phyloP scores from a whole-genome alignment of 2,113 vertebrate species.

The Myxocyprinus asiaticus region DNA sequence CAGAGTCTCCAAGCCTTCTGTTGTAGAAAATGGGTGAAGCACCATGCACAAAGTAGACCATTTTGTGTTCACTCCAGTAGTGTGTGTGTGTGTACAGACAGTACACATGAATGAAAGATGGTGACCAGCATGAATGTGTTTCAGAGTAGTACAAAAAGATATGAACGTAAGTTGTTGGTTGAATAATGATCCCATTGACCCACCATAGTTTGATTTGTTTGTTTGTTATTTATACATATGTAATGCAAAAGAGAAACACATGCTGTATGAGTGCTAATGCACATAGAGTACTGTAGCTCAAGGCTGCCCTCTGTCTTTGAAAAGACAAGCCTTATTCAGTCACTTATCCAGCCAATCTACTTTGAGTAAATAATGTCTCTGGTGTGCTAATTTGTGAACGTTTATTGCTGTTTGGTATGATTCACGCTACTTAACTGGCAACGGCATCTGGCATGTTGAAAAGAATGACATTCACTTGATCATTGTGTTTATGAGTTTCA shows the following conservation, averaged over 20 bases:
- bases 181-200: conserved; percentile 27
- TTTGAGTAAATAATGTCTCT: neutral
- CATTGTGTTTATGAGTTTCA: too few relatives aligned
- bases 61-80: conserved; percentile 30
- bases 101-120: neutral
- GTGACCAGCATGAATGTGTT: neutral
- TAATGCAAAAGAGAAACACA: conserved; percentile 52
- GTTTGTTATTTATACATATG: conserved; percentile 34
- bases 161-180: conserved; percentile 24
- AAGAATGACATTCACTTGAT: neutral
- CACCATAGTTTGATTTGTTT: conserved; percentile 37
- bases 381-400: neutral
- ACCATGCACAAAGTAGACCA: conserved; percentile 35
- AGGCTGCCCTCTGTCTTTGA: conserved; percentile 47
- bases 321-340: neutral
- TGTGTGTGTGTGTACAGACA: conserved; percentile 2
- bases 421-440: neutral
- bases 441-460: neutral
- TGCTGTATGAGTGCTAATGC: conserved; percentile 25
- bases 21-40: neutral
- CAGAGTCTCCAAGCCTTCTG: conserved; percentile 8
- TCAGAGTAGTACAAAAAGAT: neutral
- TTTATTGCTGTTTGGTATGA: conserved; percentile 12
- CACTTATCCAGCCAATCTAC: neutral
- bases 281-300: conserved; percentile 28